Conservation (phyloP, 2,888 invertebrate species). For the Leptinotarsa peninsularis region DNA sequence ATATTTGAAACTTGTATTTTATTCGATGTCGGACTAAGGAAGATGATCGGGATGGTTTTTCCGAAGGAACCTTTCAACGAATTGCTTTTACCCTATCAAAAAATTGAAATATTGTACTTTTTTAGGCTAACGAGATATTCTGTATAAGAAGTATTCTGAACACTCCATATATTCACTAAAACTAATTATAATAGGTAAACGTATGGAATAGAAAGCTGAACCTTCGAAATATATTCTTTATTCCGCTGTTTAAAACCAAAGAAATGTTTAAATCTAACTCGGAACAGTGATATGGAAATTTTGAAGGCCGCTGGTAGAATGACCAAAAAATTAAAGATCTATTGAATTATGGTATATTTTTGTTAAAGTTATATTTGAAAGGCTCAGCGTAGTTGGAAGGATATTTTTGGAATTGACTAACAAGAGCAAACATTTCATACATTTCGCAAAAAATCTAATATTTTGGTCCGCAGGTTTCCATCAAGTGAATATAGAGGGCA, state of each 20-base stretch:
- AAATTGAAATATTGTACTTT: background rate
- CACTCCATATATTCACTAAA: conserved; percentile 7
- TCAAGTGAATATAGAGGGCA: conserved; percentile 5
- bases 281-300: background rate
- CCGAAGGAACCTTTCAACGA: too few species aligned
- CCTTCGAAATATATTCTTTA: background rate
- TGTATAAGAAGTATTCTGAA: conserved; percentile 1
- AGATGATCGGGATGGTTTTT: too few species aligned
- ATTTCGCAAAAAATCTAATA: conserved; percentile 9
- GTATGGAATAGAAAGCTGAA: background rate
- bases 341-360: background rate
- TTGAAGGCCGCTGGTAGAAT: background rate
- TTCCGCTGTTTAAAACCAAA: background rate
- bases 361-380: background rate
- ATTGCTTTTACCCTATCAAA: too few species aligned
- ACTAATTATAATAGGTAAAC: background rate
- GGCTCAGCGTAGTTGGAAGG: background rate
- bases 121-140: background rate
- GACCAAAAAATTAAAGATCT: background rate
- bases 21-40: too few species aligned
- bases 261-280: background rate
- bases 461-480: conserved; percentile 23
- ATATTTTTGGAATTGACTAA: background rate
- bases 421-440: background rate
- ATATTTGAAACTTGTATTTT: too few species aligned